Percentiles rank a stretch among this genome's conserved stretches.
Evolutionary conservation across 2,113 vertebrate genomes (phyloP).

Genomic region (Cebus imitator): DNA sequence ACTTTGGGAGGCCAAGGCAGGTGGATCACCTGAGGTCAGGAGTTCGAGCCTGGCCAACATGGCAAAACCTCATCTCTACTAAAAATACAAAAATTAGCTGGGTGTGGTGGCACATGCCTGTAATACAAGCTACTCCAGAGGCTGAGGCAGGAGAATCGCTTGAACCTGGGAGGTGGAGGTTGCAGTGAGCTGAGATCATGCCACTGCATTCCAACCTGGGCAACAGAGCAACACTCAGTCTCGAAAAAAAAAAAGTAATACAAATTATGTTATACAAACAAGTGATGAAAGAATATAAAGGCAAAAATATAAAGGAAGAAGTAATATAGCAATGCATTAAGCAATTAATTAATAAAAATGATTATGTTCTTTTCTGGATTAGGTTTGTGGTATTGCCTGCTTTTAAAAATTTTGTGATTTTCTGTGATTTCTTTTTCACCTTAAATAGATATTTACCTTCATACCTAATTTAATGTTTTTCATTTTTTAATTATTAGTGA

Average conservation of each 20-base stretch:
- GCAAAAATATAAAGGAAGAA: not conserved
- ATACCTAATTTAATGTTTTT: not conserved
- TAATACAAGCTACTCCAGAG: too few species aligned
- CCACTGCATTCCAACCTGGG: too few species aligned
- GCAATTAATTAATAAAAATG: not conserved
- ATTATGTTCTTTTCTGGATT: not conserved
- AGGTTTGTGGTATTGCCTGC: not conserved
- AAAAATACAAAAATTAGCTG: too few species aligned
- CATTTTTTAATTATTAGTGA: not conserved
- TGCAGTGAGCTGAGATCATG: too few species aligned
- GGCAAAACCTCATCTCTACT: too few species aligned
- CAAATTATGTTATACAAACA: not conserved
- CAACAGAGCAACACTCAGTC: too few species aligned
- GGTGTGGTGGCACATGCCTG: too few species aligned
- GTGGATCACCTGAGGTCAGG: too few species aligned
- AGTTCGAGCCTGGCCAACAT: too few species aligned
- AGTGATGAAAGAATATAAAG: conserved; percentile 9
- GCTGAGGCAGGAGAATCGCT: too few species aligned
- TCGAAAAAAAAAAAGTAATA: not conserved
- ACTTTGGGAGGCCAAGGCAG: too few species aligned
- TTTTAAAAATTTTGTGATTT: conserved; percentile 3
- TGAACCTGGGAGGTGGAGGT: too few species aligned
- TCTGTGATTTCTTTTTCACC: not conserved
- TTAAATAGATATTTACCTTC: not conserved
- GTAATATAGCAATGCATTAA: not conserved